These are phyloP conservation scores for Azorinus chamasolen DNA, from an alignment of 2,888 invertebrate species.

Conservation along the genomic window DNA sequence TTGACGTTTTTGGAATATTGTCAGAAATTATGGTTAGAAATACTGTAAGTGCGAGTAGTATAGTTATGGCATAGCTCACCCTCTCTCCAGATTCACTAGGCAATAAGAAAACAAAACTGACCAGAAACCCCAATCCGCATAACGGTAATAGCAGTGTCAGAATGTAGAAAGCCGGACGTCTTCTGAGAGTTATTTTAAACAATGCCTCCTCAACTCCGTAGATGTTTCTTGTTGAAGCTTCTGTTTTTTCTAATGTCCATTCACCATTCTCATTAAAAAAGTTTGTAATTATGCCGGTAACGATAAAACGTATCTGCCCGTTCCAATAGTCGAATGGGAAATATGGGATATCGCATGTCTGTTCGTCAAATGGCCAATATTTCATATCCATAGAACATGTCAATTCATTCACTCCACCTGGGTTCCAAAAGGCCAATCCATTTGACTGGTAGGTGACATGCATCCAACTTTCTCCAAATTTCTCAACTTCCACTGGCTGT, in stretches of 20 bases:
- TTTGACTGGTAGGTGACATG: slow-evolving; percentile 10
- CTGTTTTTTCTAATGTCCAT: slow-evolving; percentile 6
- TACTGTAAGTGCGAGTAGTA: slow-evolving; percentile 17
- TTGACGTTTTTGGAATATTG: slow-evolving; percentile 20
- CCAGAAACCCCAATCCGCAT: not conserved
- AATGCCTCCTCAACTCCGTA: not conserved
- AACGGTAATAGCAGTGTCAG: slow-evolving; percentile 14
- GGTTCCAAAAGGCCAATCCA: slow-evolving; percentile 15
- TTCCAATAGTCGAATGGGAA: slow-evolving; percentile 11
- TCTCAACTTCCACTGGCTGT: slow-evolving; percentile 16
- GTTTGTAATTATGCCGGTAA: not conserved
- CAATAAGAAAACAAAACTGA: slow-evolving; percentile 14
- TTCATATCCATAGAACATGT: slow-evolving; percentile 43
- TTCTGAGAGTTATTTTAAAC: slow-evolving; percentile 4
- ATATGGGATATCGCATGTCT: slow-evolving; percentile 25
- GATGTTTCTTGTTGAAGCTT: not conserved
- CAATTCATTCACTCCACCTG: slow-evolving; percentile 21
- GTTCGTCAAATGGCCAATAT: slow-evolving; percentile 55
- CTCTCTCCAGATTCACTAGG: slow-evolving; percentile 29
- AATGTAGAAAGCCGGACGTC: slow-evolving; percentile 8
- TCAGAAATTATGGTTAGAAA: slow-evolving; percentile 24
- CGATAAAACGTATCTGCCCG: not conserved
- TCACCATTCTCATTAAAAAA: not conserved
- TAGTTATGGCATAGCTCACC: slow-evolving; percentile 24
- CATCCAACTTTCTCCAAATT: slow-evolving; percentile 8